Evolutionary conservation across 2,113 vertebrate species (phyloP).

Genomic region (Nothocercus nigrocapillus): DNA sequence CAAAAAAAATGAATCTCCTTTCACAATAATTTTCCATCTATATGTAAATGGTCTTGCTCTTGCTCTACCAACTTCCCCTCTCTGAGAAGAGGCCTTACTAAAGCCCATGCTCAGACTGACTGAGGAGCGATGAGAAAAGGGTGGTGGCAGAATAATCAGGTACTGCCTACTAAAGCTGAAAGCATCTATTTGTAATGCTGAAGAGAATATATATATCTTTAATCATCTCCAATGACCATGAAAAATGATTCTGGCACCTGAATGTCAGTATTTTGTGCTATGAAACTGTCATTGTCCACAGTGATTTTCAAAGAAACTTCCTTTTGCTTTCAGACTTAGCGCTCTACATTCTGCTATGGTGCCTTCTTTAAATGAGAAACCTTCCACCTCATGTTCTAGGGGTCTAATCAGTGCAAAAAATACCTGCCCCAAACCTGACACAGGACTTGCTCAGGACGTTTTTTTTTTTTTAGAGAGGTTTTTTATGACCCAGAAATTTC

Average conservation of each 20-base stretch:
- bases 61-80: neutral
- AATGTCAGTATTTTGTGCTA: neutral
- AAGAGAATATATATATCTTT: neutral
- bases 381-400: neutral
- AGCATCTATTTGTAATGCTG: neutral
- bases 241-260: neutral
- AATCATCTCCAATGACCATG: neutral
- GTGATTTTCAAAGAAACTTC: neutral
- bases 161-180: neutral
- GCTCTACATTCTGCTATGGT: neutral
- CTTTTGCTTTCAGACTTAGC: neutral
- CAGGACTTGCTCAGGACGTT: neutral
- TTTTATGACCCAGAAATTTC: neutral
- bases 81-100: neutral
- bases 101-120: neutral
- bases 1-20: neutral
- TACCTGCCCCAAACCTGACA: neutral
- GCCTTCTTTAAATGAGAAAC: neutral
- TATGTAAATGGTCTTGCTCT: neutral
- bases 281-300: neutral
- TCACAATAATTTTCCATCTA: conserved; percentile 38
- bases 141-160: neutral
- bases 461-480: neutral
- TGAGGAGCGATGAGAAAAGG: neutral
- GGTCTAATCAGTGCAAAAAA: neutral